Evolutionary conservation across 2,888 invertebrate species (phyloP), one percentile per base, ranked within the genome.

Genomic region (Pardosa pseudoannulata): DNA sequence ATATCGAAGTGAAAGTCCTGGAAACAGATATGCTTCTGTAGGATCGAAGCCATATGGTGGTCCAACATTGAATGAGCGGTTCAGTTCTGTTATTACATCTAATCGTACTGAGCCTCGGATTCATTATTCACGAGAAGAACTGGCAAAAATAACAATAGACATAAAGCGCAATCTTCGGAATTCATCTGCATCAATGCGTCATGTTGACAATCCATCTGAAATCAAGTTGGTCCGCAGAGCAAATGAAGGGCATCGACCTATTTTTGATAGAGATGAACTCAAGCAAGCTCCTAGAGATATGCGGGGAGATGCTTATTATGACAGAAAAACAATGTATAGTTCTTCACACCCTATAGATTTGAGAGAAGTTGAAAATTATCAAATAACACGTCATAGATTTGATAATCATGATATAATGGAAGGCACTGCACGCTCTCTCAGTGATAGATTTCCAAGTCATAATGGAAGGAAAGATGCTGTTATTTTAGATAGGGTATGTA

Each of bases 241-340:
- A 28, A 79, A 72, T n/a, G 89, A 89, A 87, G 89, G 89, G 6
- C 74, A 79, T 56, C 71, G 89, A 3, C 89, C 89, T 2, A 88
- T 89, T n/a, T 89, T 89, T 83, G 89, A 89, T 62, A 56, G 89
- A 23, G 89, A 89, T 56, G 89, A 89, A 72, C 89, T 89, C n/a
- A 83, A 88, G 31, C 88, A 88, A 39, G 87, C 89, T n/a, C 67
- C 86, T 0, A 73, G 81, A 50, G 80, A 86, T 62, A 68, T 88
- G 72, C 76, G 86, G n/a, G 89, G 88, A 46, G 88, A 89, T 16
- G 73, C 82, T 13, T 74, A 82, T 50, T 73, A 64, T 71, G 86
- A 87, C 29, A 50, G 74, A 27, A 80, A 56, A 31, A 11, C 13
- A 23, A 70, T n/a, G 5, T 82, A 82, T 36, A 36, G 31, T 31